Conservation (phyloP, 2,888 invertebrate genomes). For the Cerastis rubricosa region DNA sequence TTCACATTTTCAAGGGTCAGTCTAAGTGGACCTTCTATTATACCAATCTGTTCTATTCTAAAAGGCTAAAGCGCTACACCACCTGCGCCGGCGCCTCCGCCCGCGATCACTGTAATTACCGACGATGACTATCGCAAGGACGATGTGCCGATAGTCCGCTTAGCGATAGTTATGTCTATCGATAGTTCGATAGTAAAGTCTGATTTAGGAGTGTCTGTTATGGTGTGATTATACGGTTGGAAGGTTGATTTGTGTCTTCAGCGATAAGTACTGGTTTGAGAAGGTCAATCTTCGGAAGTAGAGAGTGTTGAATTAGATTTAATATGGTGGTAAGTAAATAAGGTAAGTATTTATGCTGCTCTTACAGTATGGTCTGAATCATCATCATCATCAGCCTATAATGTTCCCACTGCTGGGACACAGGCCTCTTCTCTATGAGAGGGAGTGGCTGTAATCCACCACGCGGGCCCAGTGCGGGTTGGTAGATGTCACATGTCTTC, state of each 20-base stretch:
- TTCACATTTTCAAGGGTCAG: neutral
- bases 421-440: no score
- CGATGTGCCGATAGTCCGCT: constrained; percentile 52
- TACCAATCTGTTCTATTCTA: neutral
- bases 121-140: constrained; percentile 64
- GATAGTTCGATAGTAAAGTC: constrained; percentile 27
- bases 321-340: neutral
- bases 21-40: constrained; percentile 30
- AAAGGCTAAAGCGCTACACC: constrained; percentile 42
- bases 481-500: no score
- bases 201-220: constrained; percentile 25
- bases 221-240: constrained; percentile 23
- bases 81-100: constrained; percentile 69
- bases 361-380: neutral
- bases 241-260: neutral
- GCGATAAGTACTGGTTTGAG: neutral
- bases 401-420: no score
- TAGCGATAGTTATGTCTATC: constrained; percentile 27
- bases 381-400: no score
- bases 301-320: neutral
- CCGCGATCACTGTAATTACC: constrained; percentile 62
- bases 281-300: neutral
- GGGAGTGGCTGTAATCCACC: no score
- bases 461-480: no score
- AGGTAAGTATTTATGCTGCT: neutral